Evolutionary conservation across 2,797 vertebrate genomes (phyloP).

Genomic region (Parambassis ranga): DNA sequence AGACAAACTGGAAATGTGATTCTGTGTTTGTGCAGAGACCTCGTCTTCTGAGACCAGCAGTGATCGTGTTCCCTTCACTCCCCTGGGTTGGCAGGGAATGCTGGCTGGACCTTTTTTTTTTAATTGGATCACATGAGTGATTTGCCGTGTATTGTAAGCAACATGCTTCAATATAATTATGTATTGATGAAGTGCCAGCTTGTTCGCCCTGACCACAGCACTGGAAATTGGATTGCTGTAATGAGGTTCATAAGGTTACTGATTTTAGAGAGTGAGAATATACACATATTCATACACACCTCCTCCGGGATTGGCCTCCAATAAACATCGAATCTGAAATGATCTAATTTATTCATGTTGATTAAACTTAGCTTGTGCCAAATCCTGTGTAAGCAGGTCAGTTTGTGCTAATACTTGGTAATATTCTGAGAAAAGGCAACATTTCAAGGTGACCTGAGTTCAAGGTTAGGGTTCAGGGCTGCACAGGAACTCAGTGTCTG

Average conservation of each 20-base stretch:
- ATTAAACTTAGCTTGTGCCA: background rate
- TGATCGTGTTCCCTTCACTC: constrained; percentile 22
- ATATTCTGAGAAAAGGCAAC: background rate
- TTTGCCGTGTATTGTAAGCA: constrained; percentile 36
- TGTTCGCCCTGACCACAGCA: constrained; percentile 23
- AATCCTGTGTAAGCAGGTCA: background rate
- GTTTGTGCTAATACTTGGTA: background rate
- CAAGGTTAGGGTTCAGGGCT: constrained; percentile 24
- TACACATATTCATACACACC: background rate
- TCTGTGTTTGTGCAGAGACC: constrained; percentile 1
- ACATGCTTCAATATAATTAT: constrained; percentile 47
- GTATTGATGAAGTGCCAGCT: constrained; percentile 49
- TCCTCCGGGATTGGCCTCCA: too few species aligned
- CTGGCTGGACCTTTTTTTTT: constrained; percentile 13
- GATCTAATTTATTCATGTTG: background rate
- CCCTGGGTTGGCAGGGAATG: constrained; percentile 6
- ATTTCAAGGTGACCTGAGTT: constrained; percentile 21
- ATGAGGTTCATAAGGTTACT: constrained; percentile 41
- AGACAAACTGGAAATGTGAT: constrained; percentile 17
- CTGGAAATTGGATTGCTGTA: constrained; percentile 54
- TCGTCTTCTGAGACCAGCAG: constrained; percentile 2
- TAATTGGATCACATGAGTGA: constrained; percentile 55
- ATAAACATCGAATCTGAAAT: too few species aligned
- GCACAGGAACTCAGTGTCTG: constrained; percentile 51
- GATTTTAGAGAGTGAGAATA: constrained; percentile 6